phyloP scores from a whole-genome alignment of 2,888 invertebrate genomes.

The Sphaerophoria taeniata region DNA sequence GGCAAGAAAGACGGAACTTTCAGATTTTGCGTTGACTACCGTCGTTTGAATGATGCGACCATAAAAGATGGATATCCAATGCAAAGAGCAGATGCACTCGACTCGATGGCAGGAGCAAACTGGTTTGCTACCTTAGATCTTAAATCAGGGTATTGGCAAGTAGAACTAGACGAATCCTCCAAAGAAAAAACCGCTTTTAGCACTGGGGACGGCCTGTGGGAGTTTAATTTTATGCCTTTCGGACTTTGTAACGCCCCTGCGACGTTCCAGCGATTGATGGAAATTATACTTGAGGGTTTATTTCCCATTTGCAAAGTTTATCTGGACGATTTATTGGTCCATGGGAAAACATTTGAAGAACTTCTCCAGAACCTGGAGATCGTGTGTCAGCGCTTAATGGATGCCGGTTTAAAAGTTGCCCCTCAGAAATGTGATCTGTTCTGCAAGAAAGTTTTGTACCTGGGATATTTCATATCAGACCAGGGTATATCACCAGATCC shows the following conservation, averaged over 20 bases:
- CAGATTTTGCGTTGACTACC: conserved; percentile 25
- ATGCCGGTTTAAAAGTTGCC: background rate
- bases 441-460: conserved; percentile 6
- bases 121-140: conserved; percentile 57
- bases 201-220: background rate
- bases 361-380: background rate
- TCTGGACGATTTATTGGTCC: conserved; percentile 2
- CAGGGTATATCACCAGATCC: conserved; percentile 19
- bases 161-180: background rate
- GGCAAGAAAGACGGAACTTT: background rate
- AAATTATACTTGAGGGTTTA: background rate
- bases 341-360: conserved; percentile 16
- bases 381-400: background rate
- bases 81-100: conserved; percentile 8
- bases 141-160: conserved; percentile 59
- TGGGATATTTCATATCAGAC: conserved; percentile 18
- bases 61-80: conserved; percentile 25
- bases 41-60: conserved; percentile 12
- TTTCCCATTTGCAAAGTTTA: conserved; percentile 5
- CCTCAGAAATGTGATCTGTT: conserved; percentile 15
- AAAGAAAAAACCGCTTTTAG: conserved; percentile 7
- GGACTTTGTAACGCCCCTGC: background rate
- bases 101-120: conserved; percentile 9
- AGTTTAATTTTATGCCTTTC: too few species aligned
- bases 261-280: too few species aligned